Conservation (phyloP, 2,113 vertebrate species). For the Chascanopsetta lugubris region DNA sequence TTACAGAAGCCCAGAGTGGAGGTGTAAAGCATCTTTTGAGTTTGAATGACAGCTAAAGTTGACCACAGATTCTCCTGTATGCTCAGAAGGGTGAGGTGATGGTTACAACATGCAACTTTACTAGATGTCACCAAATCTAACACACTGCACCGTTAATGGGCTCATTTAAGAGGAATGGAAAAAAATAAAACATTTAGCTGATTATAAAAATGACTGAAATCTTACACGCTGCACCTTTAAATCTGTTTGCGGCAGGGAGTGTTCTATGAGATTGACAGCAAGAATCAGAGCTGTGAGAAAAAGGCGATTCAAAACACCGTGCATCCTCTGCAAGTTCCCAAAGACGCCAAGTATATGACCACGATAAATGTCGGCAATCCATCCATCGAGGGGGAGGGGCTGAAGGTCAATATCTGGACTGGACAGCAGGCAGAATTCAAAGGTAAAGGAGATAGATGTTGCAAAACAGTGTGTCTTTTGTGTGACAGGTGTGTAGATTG, state of each 20-base stretch:
- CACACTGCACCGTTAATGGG: no score
- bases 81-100: no score
- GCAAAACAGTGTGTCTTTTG: neutral
- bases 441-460: constrained; percentile 36
- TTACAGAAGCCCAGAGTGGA: no score
- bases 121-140: no score
- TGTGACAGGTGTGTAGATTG: neutral
- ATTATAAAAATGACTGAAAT: no score
- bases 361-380: constrained; percentile 26
- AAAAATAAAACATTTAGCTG: no score
- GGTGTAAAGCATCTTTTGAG: no score
- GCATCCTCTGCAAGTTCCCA: constrained; percentile 72
- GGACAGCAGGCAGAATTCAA: constrained; percentile 49
- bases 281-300: constrained; percentile 81
- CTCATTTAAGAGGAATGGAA: no score
- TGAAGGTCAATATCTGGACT: constrained; percentile 57
- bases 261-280: constrained; percentile 78
- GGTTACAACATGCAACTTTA: no score
- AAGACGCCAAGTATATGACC: constrained; percentile 35
- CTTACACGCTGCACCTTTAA: no score
- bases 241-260: constrained; percentile 42
- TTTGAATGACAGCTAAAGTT: no score
- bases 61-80: no score
- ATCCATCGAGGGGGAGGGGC: constrained; percentile 66
- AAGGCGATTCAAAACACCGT: constrained; percentile 65